Conservation (phyloP, 2,113 vertebrate genomes). For the Damaliscus lunatus region DNA sequence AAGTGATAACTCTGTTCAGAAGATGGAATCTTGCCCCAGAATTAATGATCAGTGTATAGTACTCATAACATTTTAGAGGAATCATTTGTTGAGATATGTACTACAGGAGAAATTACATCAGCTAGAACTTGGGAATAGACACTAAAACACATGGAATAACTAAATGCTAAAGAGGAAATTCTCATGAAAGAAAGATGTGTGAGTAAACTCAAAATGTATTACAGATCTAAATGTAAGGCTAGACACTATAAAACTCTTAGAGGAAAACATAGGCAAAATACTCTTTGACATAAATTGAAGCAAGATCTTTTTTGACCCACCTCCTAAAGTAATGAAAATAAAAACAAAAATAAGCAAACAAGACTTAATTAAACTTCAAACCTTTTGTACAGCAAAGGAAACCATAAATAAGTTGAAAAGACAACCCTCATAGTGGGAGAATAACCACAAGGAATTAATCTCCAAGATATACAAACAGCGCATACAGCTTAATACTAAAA, state of each 20-base stretch:
- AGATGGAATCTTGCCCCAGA: background rate
- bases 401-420: background rate
- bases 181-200: background rate
- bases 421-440: background rate
- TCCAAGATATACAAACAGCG: rapidly evolving
- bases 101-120: background rate
- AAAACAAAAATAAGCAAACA: background rate
- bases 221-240: background rate
- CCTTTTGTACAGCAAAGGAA: background rate
- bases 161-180: background rate
- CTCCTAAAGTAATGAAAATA: background rate
- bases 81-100: background rate
- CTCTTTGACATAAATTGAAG: background rate
- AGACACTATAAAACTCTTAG: background rate
- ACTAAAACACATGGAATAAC: background rate
- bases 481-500: background rate
- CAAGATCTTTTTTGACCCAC: background rate
- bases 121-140: background rate
- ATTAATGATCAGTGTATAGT: background rate
- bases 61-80: background rate
- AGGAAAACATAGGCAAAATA: background rate
- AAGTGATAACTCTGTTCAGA: background rate
- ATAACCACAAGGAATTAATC: background rate
- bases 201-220: background rate
- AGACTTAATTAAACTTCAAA: background rate